Conservation (phyloP, 2,797 vertebrate genomes). For the Pseudotriccus pelzelni region DNA sequence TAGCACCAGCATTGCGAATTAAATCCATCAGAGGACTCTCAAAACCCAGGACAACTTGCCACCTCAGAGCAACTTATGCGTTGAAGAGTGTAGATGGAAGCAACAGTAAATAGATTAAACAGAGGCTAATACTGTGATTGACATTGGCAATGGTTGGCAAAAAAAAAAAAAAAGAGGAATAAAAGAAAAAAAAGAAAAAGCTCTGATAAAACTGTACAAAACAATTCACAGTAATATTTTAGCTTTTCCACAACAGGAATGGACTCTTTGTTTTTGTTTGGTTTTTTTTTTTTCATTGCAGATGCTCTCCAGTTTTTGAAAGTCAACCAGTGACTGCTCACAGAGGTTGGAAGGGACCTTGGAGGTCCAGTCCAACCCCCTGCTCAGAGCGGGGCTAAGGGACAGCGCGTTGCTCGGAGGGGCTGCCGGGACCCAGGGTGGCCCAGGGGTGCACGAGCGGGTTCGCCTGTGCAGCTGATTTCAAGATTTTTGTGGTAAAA, state of each 20-base stretch:
- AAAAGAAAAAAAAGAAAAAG: constrained; percentile 64
- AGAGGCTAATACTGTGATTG: constrained; percentile 98
- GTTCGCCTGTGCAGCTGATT: constrained; percentile 56
- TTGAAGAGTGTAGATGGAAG: constrained; percentile 81
- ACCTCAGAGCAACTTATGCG: constrained; percentile 81
- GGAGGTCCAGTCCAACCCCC: neutral
- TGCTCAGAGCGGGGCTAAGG: neutral
- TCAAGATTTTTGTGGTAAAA: constrained; percentile 69
- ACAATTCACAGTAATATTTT: constrained; percentile 93
- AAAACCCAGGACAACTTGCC: constrained; percentile 87
- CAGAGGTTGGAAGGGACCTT: constrained; percentile 31
- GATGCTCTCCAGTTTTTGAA: constrained; percentile 78
- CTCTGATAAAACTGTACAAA: constrained; percentile 84
- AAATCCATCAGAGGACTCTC: constrained; percentile 84
- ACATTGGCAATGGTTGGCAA: constrained; percentile 89
- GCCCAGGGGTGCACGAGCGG: constrained; percentile 20
- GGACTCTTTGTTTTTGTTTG: constrained; percentile 69
- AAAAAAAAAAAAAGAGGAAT: constrained; percentile 32
- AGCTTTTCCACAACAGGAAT: constrained; percentile 82
- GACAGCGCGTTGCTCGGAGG: constrained; percentile 50
- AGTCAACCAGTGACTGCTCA: constrained; percentile 74
- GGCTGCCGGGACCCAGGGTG: constrained; percentile 10
- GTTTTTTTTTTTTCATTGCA: constrained; percentile 67
- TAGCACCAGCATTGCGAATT: constrained; percentile 88
- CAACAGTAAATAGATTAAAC: constrained; percentile 84